Evolutionary conservation across 1,140 invertebrate genomes (phyloP), one percentile per base, ranked within the genome.

Genomic region (Danaus melanippus): DNA sequence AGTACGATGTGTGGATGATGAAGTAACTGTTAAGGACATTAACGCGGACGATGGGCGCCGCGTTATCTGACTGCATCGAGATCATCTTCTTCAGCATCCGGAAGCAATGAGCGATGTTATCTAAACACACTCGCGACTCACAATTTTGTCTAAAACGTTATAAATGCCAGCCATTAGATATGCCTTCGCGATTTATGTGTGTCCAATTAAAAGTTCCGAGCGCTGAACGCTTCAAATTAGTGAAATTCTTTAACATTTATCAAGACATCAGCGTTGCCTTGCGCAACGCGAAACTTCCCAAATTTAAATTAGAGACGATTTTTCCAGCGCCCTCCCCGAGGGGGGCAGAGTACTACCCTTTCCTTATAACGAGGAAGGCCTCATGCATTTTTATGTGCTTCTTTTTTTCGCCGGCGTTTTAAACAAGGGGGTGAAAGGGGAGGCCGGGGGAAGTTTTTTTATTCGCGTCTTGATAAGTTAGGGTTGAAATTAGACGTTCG

Each of bases 351-450:
- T 67, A 74, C 82, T 87, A 87, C 87, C 87, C 87, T 87, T 88
- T 88, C 84, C 84, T 86, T 87, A 82, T 84, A 86, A 86, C 82
- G 86, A 86, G 84, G 84, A 86, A 86, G 84, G 86, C 86, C 87
- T 88, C 87, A 87, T 87, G 87, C 87, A 88, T 88, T 88, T 88
- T 88, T 88, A 88, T 88, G 87, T 88, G 84, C 87, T 87, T 86
- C 87, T 87, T 87, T 87, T 32, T 88, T 88, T 88, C 84, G 83
- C 73, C 83, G 78, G 86, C 84, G 79, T 88, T 88, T 88, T 87
- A 88, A 86, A 88, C 86, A 87, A 86, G 87, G 81, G 81, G 84
- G 84, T 86, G 84, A 83, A 67, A 74, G 72, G 76, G 80, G 75
- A 67, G 76, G 66, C 58, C 62, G 75, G 76, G 80, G 79, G 84